Base-by-base conservation (phyloP, 2,888 invertebrate species). In the Amiota communis region DNA sequence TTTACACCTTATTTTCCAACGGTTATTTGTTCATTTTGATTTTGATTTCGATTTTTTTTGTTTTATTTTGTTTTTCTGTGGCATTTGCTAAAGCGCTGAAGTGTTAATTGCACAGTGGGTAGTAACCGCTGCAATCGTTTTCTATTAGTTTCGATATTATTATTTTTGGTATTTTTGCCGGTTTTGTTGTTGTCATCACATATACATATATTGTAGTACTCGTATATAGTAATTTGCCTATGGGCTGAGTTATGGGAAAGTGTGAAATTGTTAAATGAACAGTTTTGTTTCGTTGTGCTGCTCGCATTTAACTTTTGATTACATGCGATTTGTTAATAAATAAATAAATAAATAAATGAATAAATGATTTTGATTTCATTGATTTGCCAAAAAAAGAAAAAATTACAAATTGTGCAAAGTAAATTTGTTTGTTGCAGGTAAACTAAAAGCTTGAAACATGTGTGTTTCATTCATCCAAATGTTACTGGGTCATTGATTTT, bases 51-150 rank as follows among this genome's bases (percentile, higher is more conserved):
- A 53, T n/a, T 53, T 12, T 53, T 13, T 57, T 57, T 57, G 3
- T 57, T 59, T 59, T 17, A 1, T 59, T 59, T 59, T 20, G 10
- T 12, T 53, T 15, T 53, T 10, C 36, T 53, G 6, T 15, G n/a
- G 53, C 13, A 53, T n/a, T 8, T n/a, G 36, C 36, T 0, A 36
- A 36, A 53, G 67, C 67, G 83, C 75, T 85, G 86, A 83, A 85
- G 83, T 83, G 83, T 86, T 83, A 83, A 83, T 86, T 83, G 83
- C 86, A 86, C 83, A 86, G 86, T 86, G 85, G 83, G 85, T 71
- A 83, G 83, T 70, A 72, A 51, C 67, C 51, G 15, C 20, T 15
- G 51, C 51, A 63, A 12, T 36, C 53, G n/a, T n/a, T 53, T 53
- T n/a, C 4, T n/a, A 53, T n/a, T 53, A 53, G 53, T 36, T 36